These are phyloP conservation scores for Dromococcyx pavoninus DNA, from an alignment of 2,797 vertebrate species.

Conservation along the genomic window DNA sequence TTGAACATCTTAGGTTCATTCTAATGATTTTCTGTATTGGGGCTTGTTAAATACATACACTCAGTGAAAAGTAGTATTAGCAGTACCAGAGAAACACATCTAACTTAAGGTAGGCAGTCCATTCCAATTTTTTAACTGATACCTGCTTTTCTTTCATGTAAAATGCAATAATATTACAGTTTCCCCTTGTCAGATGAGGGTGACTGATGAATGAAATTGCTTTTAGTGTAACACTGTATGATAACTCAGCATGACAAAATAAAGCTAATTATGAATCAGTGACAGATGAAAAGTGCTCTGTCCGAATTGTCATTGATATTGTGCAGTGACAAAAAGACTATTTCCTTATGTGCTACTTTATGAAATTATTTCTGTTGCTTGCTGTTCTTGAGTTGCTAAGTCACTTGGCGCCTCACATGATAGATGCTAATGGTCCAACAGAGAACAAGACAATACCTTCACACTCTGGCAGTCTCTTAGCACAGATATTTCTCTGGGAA, in stretches of 20 bases:
- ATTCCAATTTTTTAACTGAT: not conserved
- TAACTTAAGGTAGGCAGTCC: not conserved
- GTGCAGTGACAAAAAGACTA: not conserved
- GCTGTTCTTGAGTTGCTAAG: not conserved
- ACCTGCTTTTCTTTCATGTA: not conserved
- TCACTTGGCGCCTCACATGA: not conserved
- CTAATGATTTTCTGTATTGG: not conserved
- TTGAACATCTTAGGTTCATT: not conserved
- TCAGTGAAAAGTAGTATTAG: not conserved
- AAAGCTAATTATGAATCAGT: not conserved
- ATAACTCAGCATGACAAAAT: not conserved
- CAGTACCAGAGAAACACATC: not conserved
- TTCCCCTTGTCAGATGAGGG: not conserved
- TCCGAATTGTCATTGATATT: not conserved
- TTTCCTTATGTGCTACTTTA: not conserved
- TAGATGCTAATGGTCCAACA: not conserved
- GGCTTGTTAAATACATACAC: not conserved
- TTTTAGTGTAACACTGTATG: not conserved
- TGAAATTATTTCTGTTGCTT: not conserved
- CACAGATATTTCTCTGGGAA: not conserved
- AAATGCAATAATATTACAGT: not conserved
- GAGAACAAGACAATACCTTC: not conserved
- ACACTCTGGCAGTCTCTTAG: not conserved
- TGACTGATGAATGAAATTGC: not conserved
- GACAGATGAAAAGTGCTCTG: not conserved